Evolutionary conservation across 1,140 invertebrate genomes (phyloP), one percentile per base, ranked within the genome.

Genomic region (Dryas iulia): DNA sequence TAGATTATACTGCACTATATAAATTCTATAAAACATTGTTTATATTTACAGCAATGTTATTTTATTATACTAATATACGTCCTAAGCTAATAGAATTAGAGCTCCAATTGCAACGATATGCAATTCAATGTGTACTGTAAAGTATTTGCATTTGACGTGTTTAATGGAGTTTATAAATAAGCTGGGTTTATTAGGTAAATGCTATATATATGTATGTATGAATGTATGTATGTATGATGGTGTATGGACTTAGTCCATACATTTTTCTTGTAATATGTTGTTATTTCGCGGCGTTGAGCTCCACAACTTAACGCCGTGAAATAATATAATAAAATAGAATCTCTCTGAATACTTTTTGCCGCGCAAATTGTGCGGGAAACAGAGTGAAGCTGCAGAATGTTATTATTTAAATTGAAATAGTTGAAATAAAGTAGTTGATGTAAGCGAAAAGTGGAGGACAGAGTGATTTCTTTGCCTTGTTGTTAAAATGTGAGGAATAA

Each of bases 131-230:
- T 8, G 18, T 10, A 47, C 6, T 14, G 14, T 47, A 47, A 47
- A 47, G 26, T 62, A 53, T 62, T 23, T 62, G 39, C 59, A 35
- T 62, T 62, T 52, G 59, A 62, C 28, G 39, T 18, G 59, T 25
- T 60, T 47, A 52, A 62, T 39, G 18, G 39, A 24, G 59, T 62
- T 47, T 62, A 47, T 60, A 56, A 25, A 25, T 56, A 26, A n/a
- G 12, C 10, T 56, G 21, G 10, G 11, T n/a, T 56, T 53, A 53
- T 25, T 11, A 23, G 52, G 18, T 47, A 14, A 1, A 18, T 39
- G n/a, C 10, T 12, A 47, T 8, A 47, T 31, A 47, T 47, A 47
- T 47, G 21, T 8, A 31, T 21, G 21, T 47, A 47, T 18, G 39
- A 18, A 47, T 21, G 35, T 35, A 12, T 39, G 14, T 47, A 18